Evolutionary conservation across 2,888 invertebrate genomes (phyloP).

Genomic region (Liopterus haemorrhoidalis): DNA sequence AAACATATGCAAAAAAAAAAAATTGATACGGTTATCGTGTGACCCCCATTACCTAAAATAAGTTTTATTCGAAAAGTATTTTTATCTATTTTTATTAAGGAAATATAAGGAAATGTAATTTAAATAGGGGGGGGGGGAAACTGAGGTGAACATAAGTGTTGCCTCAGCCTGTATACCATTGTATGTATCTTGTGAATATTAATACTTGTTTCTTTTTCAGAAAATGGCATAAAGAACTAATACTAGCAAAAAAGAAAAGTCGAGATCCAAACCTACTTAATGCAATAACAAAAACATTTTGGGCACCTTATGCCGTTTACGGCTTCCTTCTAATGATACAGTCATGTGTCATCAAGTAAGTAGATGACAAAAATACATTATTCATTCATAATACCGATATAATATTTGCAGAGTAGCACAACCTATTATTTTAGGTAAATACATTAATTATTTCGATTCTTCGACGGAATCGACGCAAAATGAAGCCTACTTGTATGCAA

Average conservation of each 20-base stretch:
- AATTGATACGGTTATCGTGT: too few species aligned
- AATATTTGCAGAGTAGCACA: constrained; percentile 52
- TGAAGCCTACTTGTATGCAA: constrained; percentile 63
- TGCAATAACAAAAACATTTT: constrained; percentile 57
- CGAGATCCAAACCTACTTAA: constrained; percentile 54
- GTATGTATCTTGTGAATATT: too few species aligned
- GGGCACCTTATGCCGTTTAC: constrained; percentile 54
- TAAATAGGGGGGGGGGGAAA: too few species aligned
- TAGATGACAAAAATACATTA: constrained; percentile 17
- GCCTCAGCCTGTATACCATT: too few species aligned
- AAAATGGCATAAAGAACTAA: constrained; percentile 57
- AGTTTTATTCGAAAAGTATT: too few species aligned
- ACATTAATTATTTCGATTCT: constrained; percentile 59
- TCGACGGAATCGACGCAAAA: constrained; percentile 47
- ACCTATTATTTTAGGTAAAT: constrained; percentile 55
- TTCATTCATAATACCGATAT: not conserved
- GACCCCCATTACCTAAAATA: too few species aligned
- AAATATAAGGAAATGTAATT: too few species aligned
- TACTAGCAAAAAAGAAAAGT: constrained; percentile 47
- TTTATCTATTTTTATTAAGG: too few species aligned
- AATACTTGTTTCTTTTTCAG: constrained; percentile 41
- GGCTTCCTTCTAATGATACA: constrained; percentile 55
- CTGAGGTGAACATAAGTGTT: too few species aligned
- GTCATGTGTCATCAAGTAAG: constrained; percentile 55
- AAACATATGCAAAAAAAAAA: too few species aligned